Conservation (phyloP, 2,113 vertebrate species). For the Meles meles region DNA sequence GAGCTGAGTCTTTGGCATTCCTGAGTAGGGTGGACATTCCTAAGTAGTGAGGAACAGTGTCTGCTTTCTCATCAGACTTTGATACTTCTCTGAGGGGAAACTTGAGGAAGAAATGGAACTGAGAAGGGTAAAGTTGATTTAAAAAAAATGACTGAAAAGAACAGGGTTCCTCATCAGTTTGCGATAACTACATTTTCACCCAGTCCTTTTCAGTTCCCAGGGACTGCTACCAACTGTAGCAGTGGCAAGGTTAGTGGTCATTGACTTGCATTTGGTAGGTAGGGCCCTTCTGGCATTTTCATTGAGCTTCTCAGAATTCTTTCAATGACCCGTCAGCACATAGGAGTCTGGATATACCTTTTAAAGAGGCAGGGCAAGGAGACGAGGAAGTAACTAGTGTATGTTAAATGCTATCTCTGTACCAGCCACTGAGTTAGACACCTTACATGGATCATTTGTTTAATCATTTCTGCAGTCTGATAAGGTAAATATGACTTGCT, state of each 20-base stretch:
- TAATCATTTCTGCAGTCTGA: neutral
- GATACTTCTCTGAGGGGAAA: neutral
- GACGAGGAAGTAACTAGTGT: neutral
- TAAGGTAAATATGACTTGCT: neutral
- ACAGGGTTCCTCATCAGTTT: neutral
- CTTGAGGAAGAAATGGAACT: neutral
- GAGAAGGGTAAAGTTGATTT: neutral
- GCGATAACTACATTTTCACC: neutral
- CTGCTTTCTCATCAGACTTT: neutral
- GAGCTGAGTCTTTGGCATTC: neutral
- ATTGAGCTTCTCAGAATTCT: neutral
- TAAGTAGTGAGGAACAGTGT: neutral
- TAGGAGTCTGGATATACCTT: neutral
- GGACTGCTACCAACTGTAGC: neutral
- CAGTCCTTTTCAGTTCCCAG: neutral
- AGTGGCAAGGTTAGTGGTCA: neutral
- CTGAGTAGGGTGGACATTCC: neutral
- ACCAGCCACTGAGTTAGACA: neutral
- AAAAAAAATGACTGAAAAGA: neutral
- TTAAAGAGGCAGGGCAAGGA: neutral
- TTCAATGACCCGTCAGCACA: neutral
- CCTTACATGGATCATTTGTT: neutral
- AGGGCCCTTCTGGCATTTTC: neutral
- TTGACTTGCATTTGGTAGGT: neutral
- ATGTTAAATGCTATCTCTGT: neutral